These are phyloP conservation scores for Cairina moschata DNA, from an alignment of 2,113 vertebrate species.

Conservation along the genomic window DNA sequence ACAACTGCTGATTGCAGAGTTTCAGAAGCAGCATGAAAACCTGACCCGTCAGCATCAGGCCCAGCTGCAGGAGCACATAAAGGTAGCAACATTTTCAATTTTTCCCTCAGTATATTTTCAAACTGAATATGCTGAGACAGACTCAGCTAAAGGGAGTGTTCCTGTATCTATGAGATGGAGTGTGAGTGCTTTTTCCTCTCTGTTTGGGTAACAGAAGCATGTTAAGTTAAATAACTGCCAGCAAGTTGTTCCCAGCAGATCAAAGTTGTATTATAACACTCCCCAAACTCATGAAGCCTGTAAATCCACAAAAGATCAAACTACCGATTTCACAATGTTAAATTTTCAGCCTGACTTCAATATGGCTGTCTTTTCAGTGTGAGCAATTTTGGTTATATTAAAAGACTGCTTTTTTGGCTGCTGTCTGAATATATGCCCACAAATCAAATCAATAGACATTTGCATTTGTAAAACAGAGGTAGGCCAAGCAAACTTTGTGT, in stretches of 20 bases:
- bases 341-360: background rate
- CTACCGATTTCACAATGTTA: background rate
- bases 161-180: background rate
- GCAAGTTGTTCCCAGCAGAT: background rate
- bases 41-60: constrained; percentile 96
- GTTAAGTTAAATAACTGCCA: background rate
- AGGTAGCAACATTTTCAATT: constrained; percentile 84
- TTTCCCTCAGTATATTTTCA: background rate
- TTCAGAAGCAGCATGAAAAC: constrained; percentile 99
- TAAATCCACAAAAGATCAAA: background rate
- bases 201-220: background rate
- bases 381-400: background rate
- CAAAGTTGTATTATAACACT: background rate
- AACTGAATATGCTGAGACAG: background rate
- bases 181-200: background rate
- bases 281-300: background rate
- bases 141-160: background rate
- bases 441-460: background rate
- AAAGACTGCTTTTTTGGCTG: background rate
- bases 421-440: background rate
- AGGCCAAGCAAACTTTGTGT: background rate
- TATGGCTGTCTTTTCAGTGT: background rate
- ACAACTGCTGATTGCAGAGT: constrained; percentile 96
- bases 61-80: constrained; percentile 98
- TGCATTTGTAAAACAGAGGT: background rate